Evolutionary conservation across 2,797 vertebrate genomes (phyloP), one percentile per base, ranked within the genome.

Genomic region (Danio aesculapii): DNA sequence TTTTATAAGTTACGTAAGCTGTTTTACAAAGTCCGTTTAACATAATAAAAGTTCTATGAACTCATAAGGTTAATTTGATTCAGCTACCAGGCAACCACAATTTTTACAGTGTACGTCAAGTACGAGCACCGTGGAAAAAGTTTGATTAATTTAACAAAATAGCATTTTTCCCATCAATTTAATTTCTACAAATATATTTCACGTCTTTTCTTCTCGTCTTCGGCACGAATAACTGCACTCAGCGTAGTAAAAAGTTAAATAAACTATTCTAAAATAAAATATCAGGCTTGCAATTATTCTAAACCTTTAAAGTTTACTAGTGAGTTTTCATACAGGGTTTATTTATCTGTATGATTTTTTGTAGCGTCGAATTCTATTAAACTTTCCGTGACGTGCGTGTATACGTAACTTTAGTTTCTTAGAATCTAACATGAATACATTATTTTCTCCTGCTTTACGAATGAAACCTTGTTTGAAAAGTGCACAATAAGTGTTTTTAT

Each of bases 231-330:
- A 19, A 8, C 43, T 73, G 17, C 19, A 58, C 44, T 58, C 10
- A 11, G 13, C 13, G 55, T 30, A 39, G 43, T 44, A 46, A 66
- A 72, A 58, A 73, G 53, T 73, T 41, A 13, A 73, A 44, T 13
- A 9, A 47, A 59, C 71, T 59, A 14, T 17, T 39, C 50, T 71
- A 4, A 70, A 43, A 13, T n/a, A 55, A 21, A 8, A 57, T 2
- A 12, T 21, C 6, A 30, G 44, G 55, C 19, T 4, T 46, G 55
- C 2, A 10, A 3, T 13, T 43, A 44, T 5, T 57, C 0, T 17
- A 9, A 58, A 14, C 41, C 53, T 57, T 30, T 9, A 9, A 57
- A 17, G 69, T 44, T 72, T 9, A 12, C 12, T 19, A 4, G n/a
- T 12, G 13, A 19, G 1, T 43, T 6, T 30, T 39, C 8, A 44